A percentile compares a stretch with the other conserved stretches of the same genome.
Evolutionary conservation across 2,888 invertebrate genomes (phyloP).

Genomic region (Rotaria magnacalcarata): DNA sequence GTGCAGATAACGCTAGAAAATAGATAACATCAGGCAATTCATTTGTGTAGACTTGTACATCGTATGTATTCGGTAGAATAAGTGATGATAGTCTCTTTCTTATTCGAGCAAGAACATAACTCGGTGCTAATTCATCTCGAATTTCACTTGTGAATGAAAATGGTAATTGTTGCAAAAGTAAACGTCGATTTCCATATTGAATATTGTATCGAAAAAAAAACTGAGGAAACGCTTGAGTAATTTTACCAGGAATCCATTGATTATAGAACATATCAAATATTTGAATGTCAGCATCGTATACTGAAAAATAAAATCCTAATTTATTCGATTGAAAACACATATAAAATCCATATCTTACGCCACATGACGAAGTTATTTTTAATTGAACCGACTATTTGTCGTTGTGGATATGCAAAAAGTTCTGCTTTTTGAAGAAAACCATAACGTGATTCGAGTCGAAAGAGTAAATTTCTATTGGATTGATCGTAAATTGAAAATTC

Average conservation of each 20-base stretch:
- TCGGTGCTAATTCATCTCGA: neutral
- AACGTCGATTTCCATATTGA: neutral
- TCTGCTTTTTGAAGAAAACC: too few relatives aligned
- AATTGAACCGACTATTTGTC: too few relatives aligned
- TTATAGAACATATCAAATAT: neutral
- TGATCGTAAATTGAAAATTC: too few relatives aligned
- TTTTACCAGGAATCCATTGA: neutral
- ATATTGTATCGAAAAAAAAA: neutral
- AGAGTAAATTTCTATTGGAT: too few relatives aligned
- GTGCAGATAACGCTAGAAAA: too few relatives aligned
- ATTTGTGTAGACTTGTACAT: neutral
- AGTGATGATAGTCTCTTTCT: neutral
- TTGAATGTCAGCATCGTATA: too few relatives aligned
- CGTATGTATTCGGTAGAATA: neutral
- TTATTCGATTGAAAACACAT: too few relatives aligned
- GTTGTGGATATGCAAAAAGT: too few relatives aligned
- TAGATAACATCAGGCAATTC: too few relatives aligned
- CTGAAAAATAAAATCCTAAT: too few relatives aligned
- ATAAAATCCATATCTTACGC: neutral
- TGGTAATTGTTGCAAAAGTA: neutral
- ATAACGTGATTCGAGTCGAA: too few relatives aligned
- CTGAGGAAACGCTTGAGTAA: neutral
- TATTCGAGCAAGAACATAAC: neutral
- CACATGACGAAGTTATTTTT: neutral
- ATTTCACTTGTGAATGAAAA: neutral